These are phyloP conservation scores for Brachyhypopomus gauderio DNA, from an alignment of 2,113 vertebrate genomes.

Conservation along the genomic window DNA sequence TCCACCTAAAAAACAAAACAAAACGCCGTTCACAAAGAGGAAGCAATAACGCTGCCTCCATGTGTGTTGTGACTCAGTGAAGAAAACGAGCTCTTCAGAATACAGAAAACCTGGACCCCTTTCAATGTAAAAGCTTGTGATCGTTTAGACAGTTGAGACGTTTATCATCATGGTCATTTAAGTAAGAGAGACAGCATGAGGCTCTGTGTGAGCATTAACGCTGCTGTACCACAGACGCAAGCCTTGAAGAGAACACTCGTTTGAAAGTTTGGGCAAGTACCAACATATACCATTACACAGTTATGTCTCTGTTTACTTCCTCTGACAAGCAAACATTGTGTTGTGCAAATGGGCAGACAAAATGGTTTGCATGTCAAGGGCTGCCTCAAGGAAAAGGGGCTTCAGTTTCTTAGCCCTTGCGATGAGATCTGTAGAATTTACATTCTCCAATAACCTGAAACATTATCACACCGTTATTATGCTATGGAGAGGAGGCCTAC, in stretches of 20 bases:
- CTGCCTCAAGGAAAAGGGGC: slow-evolving; percentile 38
- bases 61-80: background rate
- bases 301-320: slow-evolving; percentile 69
- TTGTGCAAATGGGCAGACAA: slow-evolving; percentile 68
- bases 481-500: background rate
- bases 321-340: slow-evolving; percentile 71
- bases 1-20: slow-evolving; percentile 39
- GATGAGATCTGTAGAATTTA: slow-evolving; percentile 12
- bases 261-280: slow-evolving; percentile 65
- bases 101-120: background rate
- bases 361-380: slow-evolving; percentile 56
- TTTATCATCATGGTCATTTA: slow-evolving; percentile 37
- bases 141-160: slow-evolving; percentile 37
- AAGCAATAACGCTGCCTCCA: slow-evolving; percentile 14
- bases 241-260: slow-evolving; percentile 68
- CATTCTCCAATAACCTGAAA: slow-evolving; percentile 30
- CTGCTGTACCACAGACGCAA: background rate
- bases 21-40: slow-evolving; percentile 18
- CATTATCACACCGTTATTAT: slow-evolving; percentile 13
- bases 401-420: slow-evolving; percentile 17
- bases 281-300: slow-evolving; percentile 72
- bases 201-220: background rate
- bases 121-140: slow-evolving; percentile 45
- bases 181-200: slow-evolving; percentile 67
- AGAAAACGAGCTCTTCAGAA: slow-evolving; percentile 9